Evolutionary conservation across 2,797 vertebrate species (phyloP).

Genomic region (Danio tinwini): DNA sequence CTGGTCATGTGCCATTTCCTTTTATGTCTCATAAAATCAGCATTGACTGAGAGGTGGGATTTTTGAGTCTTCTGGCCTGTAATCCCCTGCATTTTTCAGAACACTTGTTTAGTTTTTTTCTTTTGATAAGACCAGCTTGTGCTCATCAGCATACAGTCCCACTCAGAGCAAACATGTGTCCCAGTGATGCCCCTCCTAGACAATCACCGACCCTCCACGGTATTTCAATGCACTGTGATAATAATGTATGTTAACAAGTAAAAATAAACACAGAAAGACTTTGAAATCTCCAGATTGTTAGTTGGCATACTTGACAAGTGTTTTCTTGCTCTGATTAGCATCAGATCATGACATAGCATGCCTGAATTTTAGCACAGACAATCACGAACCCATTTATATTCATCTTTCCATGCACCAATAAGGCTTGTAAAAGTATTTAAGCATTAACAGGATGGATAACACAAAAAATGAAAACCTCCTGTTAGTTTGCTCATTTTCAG

Average conservation of each 20-base stretch:
- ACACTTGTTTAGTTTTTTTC: constrained; percentile 5
- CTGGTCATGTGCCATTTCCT: constrained; percentile 26
- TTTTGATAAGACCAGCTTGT: not conserved
- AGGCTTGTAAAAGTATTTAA: constrained; percentile 23
- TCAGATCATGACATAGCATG: constrained; percentile 45
- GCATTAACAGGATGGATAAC: not conserved
- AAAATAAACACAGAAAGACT: not conserved
- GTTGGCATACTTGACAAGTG: constrained; percentile 43
- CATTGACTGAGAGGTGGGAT: not conserved
- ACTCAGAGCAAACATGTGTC: not conserved
- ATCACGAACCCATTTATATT: constrained; percentile 22
- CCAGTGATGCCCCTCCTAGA: not conserved
- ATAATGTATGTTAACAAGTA: not conserved
- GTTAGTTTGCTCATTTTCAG: too few relatives aligned
- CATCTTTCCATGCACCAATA: not conserved
- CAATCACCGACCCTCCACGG: not conserved
- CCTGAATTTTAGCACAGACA: constrained; percentile 30
- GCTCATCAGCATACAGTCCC: constrained; percentile 5
- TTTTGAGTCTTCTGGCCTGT: not conserved
- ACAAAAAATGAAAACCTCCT: too few relatives aligned
- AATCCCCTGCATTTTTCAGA: constrained; percentile 4
- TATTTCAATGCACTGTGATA: not conserved
- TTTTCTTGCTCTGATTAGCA: constrained; percentile 56
- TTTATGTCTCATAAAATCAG: constrained; percentile 26
- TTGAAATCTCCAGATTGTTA: constrained; percentile 18